Evolutionary conservation across 1,140 invertebrate genomes (phyloP), one percentile per base, ranked within the genome.

Genomic region (Caerostris extrusa): DNA sequence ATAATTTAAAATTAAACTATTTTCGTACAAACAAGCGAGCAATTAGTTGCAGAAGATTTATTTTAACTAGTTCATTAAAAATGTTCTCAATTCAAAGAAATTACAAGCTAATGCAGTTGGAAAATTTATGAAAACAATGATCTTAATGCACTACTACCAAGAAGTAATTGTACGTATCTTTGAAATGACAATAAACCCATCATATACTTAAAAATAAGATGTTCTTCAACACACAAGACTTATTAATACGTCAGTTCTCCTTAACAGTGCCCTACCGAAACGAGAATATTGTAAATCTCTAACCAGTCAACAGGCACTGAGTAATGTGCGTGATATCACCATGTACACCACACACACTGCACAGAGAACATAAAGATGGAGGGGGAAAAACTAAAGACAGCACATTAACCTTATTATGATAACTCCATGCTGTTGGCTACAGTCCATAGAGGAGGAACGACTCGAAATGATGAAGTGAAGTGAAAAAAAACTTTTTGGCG

Each of bases 231-330:
- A 34, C 34, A 53, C 4, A 77, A 53, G 34, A 77, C 50, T 77
- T 77, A 77, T 50, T 53, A 12, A 10, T 34, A 53, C 71, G 71
- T 77, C 71, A 77, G 12, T 5, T 4, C 34, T 77, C 2, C 71
- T 77, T 50, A 10, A 77, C 8, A 50, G 69, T 10, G 12, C 19
- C 69, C 8, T 12, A 50, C 19, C 12, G 69, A 77, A 10, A 77
- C 50, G 19, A 77, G 34, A 14, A 56, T 55, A 83, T 57, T 57
- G n/a, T 83, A 83, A 83, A 58, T 57, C 55, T 58, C 82, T 6
- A 83, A 57, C 82, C 10, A 83, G 82, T 83, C 82, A 83, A 83
- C 82, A 83, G 82, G 82, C 82, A 55, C 55, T 57, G n/a, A 77
- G 34, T 12, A 50, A 50, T 10, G 71, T 34, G 69, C 19, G 34